phyloP scores from a whole-genome alignment of 2,797 vertebrate genomes.

The Adelosebastes latens region DNA sequence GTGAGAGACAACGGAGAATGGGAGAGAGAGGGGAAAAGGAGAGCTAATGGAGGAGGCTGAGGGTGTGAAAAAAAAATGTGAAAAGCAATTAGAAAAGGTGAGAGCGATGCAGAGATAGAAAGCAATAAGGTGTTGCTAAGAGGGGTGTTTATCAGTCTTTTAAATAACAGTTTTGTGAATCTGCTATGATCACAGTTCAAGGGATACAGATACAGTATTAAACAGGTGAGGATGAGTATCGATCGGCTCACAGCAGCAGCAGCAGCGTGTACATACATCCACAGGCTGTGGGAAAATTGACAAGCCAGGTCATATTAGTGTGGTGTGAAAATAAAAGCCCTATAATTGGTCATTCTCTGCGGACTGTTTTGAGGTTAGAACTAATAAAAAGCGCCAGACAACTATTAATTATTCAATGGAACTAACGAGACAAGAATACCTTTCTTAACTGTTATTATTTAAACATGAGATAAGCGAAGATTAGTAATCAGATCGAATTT shows the following conservation, averaged over 20 bases:
- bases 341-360: slow-evolving; percentile 42
- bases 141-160: slow-evolving; percentile 3
- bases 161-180: slow-evolving; percentile 19
- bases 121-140: slow-evolving; percentile 9
- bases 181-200: slow-evolving; percentile 35
- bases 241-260: slow-evolving; percentile 27
- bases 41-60: background rate
- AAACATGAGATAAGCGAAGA: background rate
- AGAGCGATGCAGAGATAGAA: background rate
- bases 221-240: slow-evolving; percentile 48
- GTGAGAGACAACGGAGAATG: background rate
- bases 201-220: slow-evolving; percentile 24
- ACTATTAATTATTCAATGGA: slow-evolving; percentile 13
- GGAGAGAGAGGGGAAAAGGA: background rate
- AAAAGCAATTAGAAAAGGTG: slow-evolving; percentile 44
- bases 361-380: slow-evolving; percentile 30
- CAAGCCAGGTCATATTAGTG: slow-evolving; percentile 13
- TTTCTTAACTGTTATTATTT: background rate
- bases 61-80: slow-evolving; percentile 6
- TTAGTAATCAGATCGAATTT: background rate
- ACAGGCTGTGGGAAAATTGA: slow-evolving; percentile 30
- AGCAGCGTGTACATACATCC: slow-evolving; percentile 5
- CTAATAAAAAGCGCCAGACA: slow-evolving; percentile 30
- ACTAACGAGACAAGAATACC: background rate
- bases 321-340: slow-evolving; percentile 44